phyloP scores from a whole-genome alignment of 2,113 vertebrate species.

The Hylia prasina region DNA sequence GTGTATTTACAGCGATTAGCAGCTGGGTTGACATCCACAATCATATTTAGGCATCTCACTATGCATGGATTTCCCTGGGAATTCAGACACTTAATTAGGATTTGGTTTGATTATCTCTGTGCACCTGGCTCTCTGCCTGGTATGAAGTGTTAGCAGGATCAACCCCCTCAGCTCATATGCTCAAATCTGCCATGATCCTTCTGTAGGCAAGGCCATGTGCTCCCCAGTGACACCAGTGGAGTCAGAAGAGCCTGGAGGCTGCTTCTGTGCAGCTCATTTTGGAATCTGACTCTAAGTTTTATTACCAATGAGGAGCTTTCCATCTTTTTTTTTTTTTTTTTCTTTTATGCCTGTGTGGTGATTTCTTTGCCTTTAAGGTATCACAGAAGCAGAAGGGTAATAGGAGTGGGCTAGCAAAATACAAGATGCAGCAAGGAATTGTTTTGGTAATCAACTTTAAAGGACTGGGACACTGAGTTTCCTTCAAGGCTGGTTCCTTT shows the following conservation, averaged over 20 bases:
- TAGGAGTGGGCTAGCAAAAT: neutral
- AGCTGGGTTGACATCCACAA: neutral
- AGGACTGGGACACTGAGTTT: neutral
- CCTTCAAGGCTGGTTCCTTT: neutral
- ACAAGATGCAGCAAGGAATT: neutral
- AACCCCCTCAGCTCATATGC: slow-evolving; percentile 14
- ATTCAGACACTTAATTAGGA: slow-evolving; percentile 45
- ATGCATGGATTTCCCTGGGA: slow-evolving; percentile 16
- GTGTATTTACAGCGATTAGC: neutral
- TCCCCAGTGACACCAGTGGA: neutral
- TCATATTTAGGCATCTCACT: neutral
- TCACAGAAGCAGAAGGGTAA: neutral
- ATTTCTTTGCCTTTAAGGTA: neutral
- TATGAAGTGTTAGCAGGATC: slow-evolving; percentile 44
- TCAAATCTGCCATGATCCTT: slow-evolving; percentile 34
- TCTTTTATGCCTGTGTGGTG: neutral
- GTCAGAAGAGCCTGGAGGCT: neutral
- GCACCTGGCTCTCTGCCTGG: slow-evolving; percentile 29
- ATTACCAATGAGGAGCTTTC: neutral
- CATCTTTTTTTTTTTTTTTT: neutral
- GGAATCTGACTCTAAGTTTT: neutral
- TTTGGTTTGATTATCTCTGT: slow-evolving; percentile 21
- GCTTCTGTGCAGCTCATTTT: neutral
- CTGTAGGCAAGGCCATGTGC: neutral
- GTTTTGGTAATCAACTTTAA: neutral